Percentiles rank a stretch among this genome's conserved stretches.
Evolutionary conservation across 2,888 invertebrate species (phyloP).

Genomic region (Drosophila anomalata): DNA sequence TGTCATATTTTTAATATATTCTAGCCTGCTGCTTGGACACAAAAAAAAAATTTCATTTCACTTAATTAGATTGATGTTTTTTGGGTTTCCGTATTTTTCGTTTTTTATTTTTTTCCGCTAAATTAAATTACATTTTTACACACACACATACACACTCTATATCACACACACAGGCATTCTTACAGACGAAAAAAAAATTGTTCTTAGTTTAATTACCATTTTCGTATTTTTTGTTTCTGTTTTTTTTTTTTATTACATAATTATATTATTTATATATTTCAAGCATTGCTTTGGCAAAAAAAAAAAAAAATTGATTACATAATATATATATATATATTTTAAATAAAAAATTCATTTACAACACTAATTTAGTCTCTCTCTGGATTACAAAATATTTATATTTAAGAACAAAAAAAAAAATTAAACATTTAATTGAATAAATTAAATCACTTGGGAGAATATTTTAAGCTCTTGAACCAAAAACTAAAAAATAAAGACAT

Average conservation of each 20-base stretch:
- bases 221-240: background rate
- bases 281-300: constrained; percentile 65
- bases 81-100: constrained; percentile 21
- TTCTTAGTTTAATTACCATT: constrained; percentile 34
- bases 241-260: constrained; percentile 39
- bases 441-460: constrained; percentile 65
- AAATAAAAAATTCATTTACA: constrained; percentile 60
- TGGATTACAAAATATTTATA: constrained; percentile 24
- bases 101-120: constrained; percentile 46
- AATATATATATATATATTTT: constrained; percentile 33
- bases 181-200: constrained; percentile 53
- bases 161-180: constrained; percentile 13
- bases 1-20: constrained; percentile 42
- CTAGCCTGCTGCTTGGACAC: constrained; percentile 40
- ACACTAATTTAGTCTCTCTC: constrained; percentile 73
- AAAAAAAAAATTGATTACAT: constrained; percentile 23
- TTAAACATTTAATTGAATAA: constrained; percentile 51
- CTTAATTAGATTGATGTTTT: constrained; percentile 43
- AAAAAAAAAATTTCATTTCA: constrained; percentile 59
- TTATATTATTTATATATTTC: constrained; percentile 51
- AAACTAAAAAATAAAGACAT: background rate
- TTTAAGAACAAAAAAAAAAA: background rate
- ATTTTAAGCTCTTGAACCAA: constrained; percentile 66
- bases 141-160: constrained; percentile 10
- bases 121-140: constrained; percentile 75